These are phyloP conservation scores for Octodonta nipae DNA, from an alignment of 2,888 invertebrate species.

Conservation along the genomic window DNA sequence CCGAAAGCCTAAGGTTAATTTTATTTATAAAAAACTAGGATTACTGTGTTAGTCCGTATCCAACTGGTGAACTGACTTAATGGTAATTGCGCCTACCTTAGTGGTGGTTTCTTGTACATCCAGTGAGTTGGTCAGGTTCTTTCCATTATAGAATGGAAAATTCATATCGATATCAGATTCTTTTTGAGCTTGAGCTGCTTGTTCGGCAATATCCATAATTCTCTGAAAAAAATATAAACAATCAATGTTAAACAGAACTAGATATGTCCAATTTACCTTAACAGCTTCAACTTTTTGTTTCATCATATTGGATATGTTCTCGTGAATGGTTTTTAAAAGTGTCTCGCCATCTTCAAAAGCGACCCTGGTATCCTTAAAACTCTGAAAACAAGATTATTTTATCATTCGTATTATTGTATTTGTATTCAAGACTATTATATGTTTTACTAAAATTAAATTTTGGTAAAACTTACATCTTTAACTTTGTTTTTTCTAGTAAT, in stretches of 20 bases:
- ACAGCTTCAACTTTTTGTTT: constrained; percentile 78
- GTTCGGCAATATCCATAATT: constrained; percentile 80
- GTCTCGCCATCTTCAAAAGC: constrained; percentile 62
- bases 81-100: constrained; percentile 11
- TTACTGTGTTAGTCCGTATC: too few relatives aligned
- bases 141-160: constrained; percentile 57
- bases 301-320: constrained; percentile 78
- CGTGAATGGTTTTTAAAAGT: constrained; percentile 69
- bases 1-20: too few relatives aligned
- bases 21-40: too few relatives aligned
- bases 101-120: constrained; percentile 29
- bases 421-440: background rate
- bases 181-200: constrained; percentile 54
- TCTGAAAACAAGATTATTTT: constrained; percentile 36
- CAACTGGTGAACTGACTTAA: too few relatives aligned
- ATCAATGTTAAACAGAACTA: background rate
- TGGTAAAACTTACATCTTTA: constrained; percentile 48
- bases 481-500: constrained; percentile 68
- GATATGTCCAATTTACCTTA: constrained; percentile 39
- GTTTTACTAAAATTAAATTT: background rate
- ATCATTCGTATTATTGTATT: background rate
- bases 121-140: constrained; percentile 45
- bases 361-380: constrained; percentile 63
- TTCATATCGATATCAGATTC: constrained; percentile 41
- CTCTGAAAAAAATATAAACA: constrained; percentile 39